Evolutionary conservation across 2,888 invertebrate genomes (phyloP).

Genomic region (Ophraella communa): DNA sequence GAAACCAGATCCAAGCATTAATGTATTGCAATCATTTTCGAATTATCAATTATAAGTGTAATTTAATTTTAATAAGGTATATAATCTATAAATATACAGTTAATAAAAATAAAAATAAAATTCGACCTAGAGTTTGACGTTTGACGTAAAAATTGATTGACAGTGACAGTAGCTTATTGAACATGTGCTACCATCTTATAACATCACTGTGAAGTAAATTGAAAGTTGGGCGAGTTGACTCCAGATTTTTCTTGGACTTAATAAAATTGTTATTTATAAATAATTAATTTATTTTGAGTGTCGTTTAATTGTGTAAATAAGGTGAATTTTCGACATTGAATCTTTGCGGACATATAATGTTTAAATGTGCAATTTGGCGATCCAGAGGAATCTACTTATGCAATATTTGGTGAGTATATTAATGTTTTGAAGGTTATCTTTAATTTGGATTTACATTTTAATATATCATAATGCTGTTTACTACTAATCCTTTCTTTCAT

Average conservation of each 20-base stretch:
- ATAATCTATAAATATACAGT: no score
- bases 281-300: slow-evolving; percentile 24
- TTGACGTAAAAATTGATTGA: background rate
- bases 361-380: slow-evolving; percentile 32
- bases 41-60: no score
- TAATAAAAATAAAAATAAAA: no score
- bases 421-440: slow-evolving; percentile 44
- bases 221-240: slow-evolving; percentile 32
- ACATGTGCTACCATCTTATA: slow-evolving; percentile 16
- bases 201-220: slow-evolving; percentile 5
- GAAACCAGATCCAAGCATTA: no score
- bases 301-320: slow-evolving; percentile 23
- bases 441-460: slow-evolving; percentile 33
- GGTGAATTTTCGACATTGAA: slow-evolving; percentile 5
- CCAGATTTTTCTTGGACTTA: slow-evolving; percentile 35
- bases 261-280: slow-evolving; percentile 22
- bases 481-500: slow-evolving; percentile 23
- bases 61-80: no score
- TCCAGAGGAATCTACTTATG: slow-evolving; percentile 40
- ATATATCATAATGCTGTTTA: slow-evolving; percentile 25
- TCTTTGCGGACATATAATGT: slow-evolving; percentile 22
- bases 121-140: no score
- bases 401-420: slow-evolving; percentile 46
- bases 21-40: no score
- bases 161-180: background rate